Conservation (phyloP, 2,888 invertebrate genomes). For the Scrobipalpa costella region DNA sequence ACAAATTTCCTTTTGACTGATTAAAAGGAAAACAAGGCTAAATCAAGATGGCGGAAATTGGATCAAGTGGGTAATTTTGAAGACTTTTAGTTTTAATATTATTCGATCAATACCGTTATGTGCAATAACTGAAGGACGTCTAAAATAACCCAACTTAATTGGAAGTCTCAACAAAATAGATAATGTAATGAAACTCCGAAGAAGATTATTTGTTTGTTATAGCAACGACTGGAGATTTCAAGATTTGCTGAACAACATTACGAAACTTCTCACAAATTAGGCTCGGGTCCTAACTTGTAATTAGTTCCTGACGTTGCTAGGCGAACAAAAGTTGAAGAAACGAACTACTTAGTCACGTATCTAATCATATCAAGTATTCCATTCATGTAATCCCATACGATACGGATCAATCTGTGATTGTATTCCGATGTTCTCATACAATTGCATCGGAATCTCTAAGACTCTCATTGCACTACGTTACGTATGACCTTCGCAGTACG, state of each 20-base stretch:
- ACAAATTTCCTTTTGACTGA: conserved; percentile 16
- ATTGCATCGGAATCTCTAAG: conserved; percentile 2
- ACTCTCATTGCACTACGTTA: conserved; percentile 3
- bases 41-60: conserved; percentile 6
- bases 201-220: neutral
- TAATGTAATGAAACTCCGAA: neutral
- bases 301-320: neutral
- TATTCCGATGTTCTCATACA: conserved; percentile 9
- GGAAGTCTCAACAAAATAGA: neutral
- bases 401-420: conserved; percentile 15
- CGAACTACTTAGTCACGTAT: neutral
- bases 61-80: conserved; percentile 7
- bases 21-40: conserved; percentile 13
- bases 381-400: neutral
- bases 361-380: conserved; percentile 6
- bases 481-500: conserved; percentile 9
- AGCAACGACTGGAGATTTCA: neutral
- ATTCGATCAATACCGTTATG: neutral
- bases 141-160: neutral
- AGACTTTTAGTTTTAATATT: neutral
- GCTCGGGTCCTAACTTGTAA: neutral
- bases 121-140: neutral
- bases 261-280: neutral
- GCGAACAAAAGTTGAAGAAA: neutral
- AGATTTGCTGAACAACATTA: neutral